Evolutionary conservation across 2,797 vertebrate species (phyloP), one percentile per base, ranked within the genome.

Genomic region (Liparis tanakae): DNA sequence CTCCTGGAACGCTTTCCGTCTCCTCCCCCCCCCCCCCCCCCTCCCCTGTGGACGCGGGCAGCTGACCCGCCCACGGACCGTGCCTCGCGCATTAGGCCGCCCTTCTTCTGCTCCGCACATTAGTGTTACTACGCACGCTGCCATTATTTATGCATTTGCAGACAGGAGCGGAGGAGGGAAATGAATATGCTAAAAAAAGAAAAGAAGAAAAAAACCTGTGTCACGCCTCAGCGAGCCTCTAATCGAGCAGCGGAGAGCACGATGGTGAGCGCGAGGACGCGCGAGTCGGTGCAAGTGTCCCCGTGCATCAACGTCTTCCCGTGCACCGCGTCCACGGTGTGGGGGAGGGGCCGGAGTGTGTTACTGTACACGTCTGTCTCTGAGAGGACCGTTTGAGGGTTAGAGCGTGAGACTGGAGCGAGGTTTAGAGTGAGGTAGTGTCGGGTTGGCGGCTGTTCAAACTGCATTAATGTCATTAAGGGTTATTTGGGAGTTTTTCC

Each of bases 241-340:
- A 88, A 87, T 87, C 80, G 84, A 85, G 77, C 88, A 79, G 75
- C 76, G 76, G 74, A 81, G 80, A 72, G 54, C 57, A 76, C 78
- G 82, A 83, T 81, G 67, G 62, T 57, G 55, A 79, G 60, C 43
- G 46, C 20, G 67, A 71, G 54, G 56, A 7, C 64, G 66, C 70
- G 67, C 18, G 74, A 67, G 64, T 66, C 36, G 43, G 46, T 22
- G 65, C 68, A 82, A 78, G 81, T 75, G 67, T 64, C 58, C 39
- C 9, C 39, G 33, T 69, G 70, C 57, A 30, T 79, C 48, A 30
- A 30, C 48, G 58, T 79, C 39, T 74, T 48, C 50, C 39, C 71
- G 67, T 62, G 72, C 73, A 15, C 53, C 67, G 20, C 72, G 56
- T 58, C 33, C 74, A 67, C 72, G 48, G 76, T 65, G 79, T 44